Evolutionary conservation across 2,797 vertebrate genomes (phyloP).

Genomic region (Melanotaenia nigrans): DNA sequence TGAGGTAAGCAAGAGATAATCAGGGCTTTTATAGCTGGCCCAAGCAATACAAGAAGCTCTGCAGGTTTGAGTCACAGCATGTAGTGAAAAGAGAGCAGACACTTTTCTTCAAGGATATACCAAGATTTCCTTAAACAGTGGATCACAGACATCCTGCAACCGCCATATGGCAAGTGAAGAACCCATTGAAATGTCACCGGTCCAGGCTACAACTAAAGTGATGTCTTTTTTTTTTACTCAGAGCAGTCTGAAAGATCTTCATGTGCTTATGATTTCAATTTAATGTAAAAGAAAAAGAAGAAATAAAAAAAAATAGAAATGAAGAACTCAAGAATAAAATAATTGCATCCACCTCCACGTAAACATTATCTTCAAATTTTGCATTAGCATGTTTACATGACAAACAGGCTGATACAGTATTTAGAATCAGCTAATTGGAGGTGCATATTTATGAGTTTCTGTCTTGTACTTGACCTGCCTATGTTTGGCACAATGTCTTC

Average conservation of each 20-base stretch:
- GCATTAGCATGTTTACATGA: conserved; percentile 1
- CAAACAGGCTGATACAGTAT: conserved; percentile 19
- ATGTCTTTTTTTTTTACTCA: conserved; percentile 20
- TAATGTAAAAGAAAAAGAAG: conserved; percentile 13
- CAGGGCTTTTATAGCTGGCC: conserved; percentile 69
- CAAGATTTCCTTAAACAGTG: conserved; percentile 61
- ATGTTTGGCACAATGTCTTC: conserved; percentile 40
- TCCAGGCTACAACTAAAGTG: conserved; percentile 26
- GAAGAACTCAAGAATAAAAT: conserved; percentile 9
- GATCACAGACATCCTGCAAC: conserved; percentile 46
- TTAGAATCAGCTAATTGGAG: conserved; percentile 30
- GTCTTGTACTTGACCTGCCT: conserved; percentile 57
- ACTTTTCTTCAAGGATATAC: conserved; percentile 39
- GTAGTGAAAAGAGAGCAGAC: conserved; percentile 32
- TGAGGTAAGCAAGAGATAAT: conserved; percentile 66
- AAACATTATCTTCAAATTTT: conserved; percentile 34
- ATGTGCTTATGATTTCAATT: conserved; percentile 16
- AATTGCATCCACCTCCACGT: conserved; percentile 1
- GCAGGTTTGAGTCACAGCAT: conserved; percentile 59
- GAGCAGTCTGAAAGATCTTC: conserved; percentile 13
- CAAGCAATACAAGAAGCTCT: conserved; percentile 54
- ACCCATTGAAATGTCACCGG: conserved; percentile 34
- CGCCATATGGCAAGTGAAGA: conserved; percentile 23
- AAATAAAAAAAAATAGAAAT: background rate
- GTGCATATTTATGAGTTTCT: conserved; percentile 54